Base-by-base conservation (phyloP, 2,113 vertebrate species). In the Lucifuga dentata region DNA sequence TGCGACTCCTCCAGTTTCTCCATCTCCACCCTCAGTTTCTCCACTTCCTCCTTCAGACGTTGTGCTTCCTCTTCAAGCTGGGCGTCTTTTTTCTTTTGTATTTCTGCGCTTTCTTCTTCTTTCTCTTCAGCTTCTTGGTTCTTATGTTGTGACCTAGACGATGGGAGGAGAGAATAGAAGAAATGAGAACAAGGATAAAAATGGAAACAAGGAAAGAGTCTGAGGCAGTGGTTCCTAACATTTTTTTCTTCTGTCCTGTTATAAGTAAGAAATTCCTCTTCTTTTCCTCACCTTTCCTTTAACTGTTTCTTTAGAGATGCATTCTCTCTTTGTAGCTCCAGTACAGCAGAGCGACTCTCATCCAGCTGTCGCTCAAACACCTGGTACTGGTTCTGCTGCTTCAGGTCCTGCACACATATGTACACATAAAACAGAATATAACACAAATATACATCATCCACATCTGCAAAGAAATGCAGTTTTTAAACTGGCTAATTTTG, bases 281-380 rank as follows among this genome's bases (percentile, higher is more conserved):
- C 16, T 17, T 20, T 20, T 35, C 11, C 61, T 63, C 63, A 90
- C 89, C 52, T 73, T 17, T 92, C 88, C 50, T 91, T 91, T 55
- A 95, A 73, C 0, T 92, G 86, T 38, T 95, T 93, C 84, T 91
- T 94, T 50, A 97, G 88, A 32, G 92, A 73, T 1, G 92, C 64
- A 44, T 96, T 97, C 78, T 98, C 95, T 71, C 94, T 92, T 84
- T 89, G 88, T 29, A 96, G 92, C 50, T 90, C 80, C 19, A 92
- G 69, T 24, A 93, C 90, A 70, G 95, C 92, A 39, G 75, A 91
- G 59, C 90, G 93, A 55, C 90, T 93, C 86, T 93, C 93, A 41
- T 94, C 93, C 24, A 94, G 81, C 65, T 93, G 86, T 39, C 91
- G 84, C 3, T 92, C 91, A 59, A 94, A 93, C 56, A 94, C 93